Conservation (phyloP, 2,888 invertebrate species). For the Nebria salina region DNA sequence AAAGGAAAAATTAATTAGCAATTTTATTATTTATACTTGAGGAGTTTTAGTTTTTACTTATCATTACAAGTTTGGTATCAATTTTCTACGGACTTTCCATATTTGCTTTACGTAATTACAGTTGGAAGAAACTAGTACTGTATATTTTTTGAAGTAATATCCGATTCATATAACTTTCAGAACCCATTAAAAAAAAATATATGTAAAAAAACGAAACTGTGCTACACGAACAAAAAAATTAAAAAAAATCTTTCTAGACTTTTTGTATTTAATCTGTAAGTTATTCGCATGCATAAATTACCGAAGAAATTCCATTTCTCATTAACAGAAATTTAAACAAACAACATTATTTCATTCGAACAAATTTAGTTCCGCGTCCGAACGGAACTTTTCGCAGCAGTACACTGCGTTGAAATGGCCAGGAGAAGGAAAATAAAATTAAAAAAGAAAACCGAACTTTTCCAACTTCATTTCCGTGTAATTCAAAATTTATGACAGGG, state of each 20-base stretch:
- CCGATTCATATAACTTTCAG: neutral
- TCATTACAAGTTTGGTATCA: neutral
- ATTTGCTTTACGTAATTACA: neutral
- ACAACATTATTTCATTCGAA: constrained; percentile 42
- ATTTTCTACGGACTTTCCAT: neutral
- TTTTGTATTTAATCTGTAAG: neutral
- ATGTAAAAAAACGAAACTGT: too few relatives aligned
- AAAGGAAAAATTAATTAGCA: constrained; percentile 37
- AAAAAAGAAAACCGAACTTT: constrained; percentile 21
- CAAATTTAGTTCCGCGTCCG: constrained; percentile 24
- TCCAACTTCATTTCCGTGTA: constrained; percentile 45
- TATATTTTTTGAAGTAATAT: neutral
- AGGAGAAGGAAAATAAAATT: constrained; percentile 15
- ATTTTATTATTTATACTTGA: constrained; percentile 32
- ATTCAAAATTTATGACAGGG: constrained; percentile 37
- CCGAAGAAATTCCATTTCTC: constrained; percentile 38
- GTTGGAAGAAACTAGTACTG: constrained; percentile 7
- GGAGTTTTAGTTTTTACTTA: constrained; percentile 5
- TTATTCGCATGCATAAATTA: constrained; percentile 38
- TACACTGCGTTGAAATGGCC: constrained; percentile 15
- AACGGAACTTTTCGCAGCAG: constrained; percentile 11
- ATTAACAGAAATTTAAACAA: constrained; percentile 44
- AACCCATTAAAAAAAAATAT: too few relatives aligned
- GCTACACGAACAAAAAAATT: too few relatives aligned
- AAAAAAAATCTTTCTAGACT: too few relatives aligned